These are phyloP conservation scores for Manduca sexta DNA, from an alignment of 1,140 invertebrate species.

Conservation along the genomic window DNA sequence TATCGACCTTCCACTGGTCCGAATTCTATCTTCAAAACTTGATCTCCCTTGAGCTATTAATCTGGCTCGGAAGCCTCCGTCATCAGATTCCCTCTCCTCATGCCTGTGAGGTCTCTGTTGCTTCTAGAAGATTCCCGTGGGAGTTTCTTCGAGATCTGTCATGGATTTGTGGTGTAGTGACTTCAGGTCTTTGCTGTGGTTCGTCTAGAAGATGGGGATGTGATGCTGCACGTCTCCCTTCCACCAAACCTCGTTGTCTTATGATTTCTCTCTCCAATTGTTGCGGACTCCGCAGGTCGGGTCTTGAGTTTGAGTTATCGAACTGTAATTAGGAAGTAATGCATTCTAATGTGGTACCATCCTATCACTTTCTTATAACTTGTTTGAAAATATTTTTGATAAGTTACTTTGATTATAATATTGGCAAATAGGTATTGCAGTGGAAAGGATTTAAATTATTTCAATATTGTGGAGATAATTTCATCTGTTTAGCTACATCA, in stretches of 20 bases:
- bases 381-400: too few relatives aligned
- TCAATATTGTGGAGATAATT: too few relatives aligned
- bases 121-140: slow-evolving; percentile 74
- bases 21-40: slow-evolving; percentile 61
- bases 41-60: slow-evolving; percentile 57
- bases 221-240: slow-evolving; percentile 75
- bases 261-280: slow-evolving; percentile 75
- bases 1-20: slow-evolving; percentile 56
- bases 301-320: slow-evolving; percentile 58
- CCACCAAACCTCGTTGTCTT: slow-evolving; percentile 70
- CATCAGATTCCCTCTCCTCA: slow-evolving; percentile 74
- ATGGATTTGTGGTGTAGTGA: slow-evolving; percentile 47
- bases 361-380: too few relatives aligned
- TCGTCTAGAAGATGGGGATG: slow-evolving; percentile 79
- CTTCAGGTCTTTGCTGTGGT: slow-evolving; percentile 58
- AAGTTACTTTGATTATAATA: too few relatives aligned
- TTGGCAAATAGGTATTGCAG: too few relatives aligned
- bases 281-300: slow-evolving; percentile 73
- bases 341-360: neutral
- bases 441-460: too few relatives aligned
- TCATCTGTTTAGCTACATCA: too few relatives aligned
- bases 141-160: slow-evolving; percentile 71
- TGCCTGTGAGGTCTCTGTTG: slow-evolving; percentile 38
- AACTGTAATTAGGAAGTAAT: slow-evolving; percentile 37
- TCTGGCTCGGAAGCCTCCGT: slow-evolving; percentile 73